These are phyloP conservation scores for Leucophenga varia DNA, from an alignment of 1,140 invertebrate genomes.

Conservation along the genomic window DNA sequence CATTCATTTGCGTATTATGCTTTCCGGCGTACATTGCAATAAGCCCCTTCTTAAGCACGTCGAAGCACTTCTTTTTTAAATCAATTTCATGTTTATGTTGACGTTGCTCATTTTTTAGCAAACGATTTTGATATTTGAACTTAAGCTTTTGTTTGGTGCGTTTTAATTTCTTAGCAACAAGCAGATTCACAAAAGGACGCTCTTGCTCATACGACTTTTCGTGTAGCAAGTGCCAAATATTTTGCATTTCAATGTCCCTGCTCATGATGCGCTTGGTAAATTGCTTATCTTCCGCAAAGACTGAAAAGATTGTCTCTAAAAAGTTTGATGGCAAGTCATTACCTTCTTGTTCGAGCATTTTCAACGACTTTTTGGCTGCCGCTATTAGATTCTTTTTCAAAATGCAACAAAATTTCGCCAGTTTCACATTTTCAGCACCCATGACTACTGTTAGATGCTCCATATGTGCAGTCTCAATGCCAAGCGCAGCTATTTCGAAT, in stretches of 20 bases:
- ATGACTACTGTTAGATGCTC: constrained; percentile 2
- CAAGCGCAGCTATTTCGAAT: constrained; percentile 15
- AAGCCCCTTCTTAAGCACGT: constrained; percentile 14
- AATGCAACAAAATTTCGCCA: neutral
- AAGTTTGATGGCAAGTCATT: constrained; percentile 20
- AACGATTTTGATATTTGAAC: constrained; percentile 18
- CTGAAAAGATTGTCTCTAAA: constrained; percentile 18
- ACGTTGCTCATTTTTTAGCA: constrained; percentile 9
- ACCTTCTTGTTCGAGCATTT: constrained; percentile 8
- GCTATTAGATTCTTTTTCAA: constrained; percentile 14
- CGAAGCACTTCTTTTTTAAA: constrained; percentile 19
- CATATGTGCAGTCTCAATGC: constrained; percentile 17
- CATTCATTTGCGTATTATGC: constrained; percentile 2
- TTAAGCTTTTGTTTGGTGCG: constrained; percentile 1
- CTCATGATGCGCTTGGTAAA: constrained; percentile 17
- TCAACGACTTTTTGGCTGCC: neutral
- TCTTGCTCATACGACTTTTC: constrained; percentile 2
- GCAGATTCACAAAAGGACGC: neutral
- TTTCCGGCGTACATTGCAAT: constrained; percentile 2
- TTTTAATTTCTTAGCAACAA: constrained; percentile 13
- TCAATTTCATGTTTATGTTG: neutral
- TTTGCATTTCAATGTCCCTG: constrained; percentile 18
- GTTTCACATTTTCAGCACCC: neutral
- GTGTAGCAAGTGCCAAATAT: constrained; percentile 12
- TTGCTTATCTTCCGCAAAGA: constrained; percentile 14